These are phyloP conservation scores for Taenioides sp. DNA, from an alignment of 2,797 vertebrate species.

Conservation along the genomic window DNA sequence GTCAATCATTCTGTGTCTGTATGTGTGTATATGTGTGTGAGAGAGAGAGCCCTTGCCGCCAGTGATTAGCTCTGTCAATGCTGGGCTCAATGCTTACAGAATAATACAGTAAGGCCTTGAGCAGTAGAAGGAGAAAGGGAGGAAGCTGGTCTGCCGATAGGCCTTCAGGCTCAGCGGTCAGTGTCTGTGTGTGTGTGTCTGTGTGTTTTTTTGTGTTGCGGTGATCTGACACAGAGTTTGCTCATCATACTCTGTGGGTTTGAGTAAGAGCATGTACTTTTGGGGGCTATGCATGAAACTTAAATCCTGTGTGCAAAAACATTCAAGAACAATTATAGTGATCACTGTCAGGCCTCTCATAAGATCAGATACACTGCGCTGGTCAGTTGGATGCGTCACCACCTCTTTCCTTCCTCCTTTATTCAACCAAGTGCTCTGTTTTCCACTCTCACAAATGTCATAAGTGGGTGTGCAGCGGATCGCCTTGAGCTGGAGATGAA, in stretches of 20 bases:
- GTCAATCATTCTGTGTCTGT: conserved; percentile 79
- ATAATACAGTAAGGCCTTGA: conserved; percentile 76
- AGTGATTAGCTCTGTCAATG: conserved; percentile 78
- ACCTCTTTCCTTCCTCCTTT: conserved; percentile 9
- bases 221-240: conserved; percentile 32
- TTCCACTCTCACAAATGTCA: conserved; percentile 53
- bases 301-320: conserved; percentile 25
- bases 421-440: conserved; percentile 13
- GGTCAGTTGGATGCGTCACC: conserved; percentile 41
- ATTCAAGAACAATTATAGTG: conserved; percentile 13
- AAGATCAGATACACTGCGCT: conserved; percentile 22
- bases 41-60: conserved; percentile 63
- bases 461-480: conserved; percentile 76
- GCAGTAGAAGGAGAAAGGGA: conserved; percentile 60
- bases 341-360: conserved; percentile 22
- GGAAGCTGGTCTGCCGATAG: conserved; percentile 57
- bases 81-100: conserved; percentile 67
- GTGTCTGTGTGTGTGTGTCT: conserved; percentile 37
- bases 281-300: conserved; percentile 28
- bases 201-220: conserved; percentile 14
- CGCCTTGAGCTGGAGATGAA: conserved; percentile 76
- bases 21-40: conserved; percentile 40
- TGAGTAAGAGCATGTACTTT: conserved; percentile 53
- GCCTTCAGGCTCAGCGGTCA: conserved; percentile 53
- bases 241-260: conserved; percentile 38